These are phyloP conservation scores for Apodemus sylvaticus DNA, from an alignment of 2,113 vertebrate species.

Conservation along the genomic window DNA sequence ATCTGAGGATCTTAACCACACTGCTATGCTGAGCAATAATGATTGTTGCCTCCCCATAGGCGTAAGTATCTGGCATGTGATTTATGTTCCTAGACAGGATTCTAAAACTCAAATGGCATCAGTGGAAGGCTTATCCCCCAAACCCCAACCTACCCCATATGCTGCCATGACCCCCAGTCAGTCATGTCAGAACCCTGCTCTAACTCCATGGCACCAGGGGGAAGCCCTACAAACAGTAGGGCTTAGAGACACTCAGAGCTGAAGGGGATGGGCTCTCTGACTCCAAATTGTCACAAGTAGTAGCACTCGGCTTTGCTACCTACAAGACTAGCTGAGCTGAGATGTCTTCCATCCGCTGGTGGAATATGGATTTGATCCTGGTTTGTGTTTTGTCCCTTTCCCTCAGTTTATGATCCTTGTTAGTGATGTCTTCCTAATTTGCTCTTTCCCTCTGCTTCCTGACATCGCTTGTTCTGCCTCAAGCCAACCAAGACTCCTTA, in stretches of 20 bases:
- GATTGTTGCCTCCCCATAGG: background rate
- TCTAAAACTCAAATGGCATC: background rate
- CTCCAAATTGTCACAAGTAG: background rate
- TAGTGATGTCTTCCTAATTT: background rate
- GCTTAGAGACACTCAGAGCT: background rate
- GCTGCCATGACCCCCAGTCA: background rate
- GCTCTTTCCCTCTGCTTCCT: background rate
- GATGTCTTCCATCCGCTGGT: background rate
- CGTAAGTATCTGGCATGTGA: too few species aligned
- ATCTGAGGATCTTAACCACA: background rate
- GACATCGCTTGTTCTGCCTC: background rate
- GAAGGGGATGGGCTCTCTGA: background rate
- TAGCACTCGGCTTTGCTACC: too few species aligned
- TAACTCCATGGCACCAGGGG: background rate
- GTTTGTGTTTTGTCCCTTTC: background rate
- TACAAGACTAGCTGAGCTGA: background rate
- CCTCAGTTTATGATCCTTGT: background rate
- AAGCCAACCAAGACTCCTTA: background rate
- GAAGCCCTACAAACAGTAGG: background rate
- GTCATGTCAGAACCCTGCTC: too few species aligned
- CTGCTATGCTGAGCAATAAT: accelerated
- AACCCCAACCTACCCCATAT: accelerated
- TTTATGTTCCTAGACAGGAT: background rate
- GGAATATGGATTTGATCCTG: background rate
- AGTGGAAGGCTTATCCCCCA: background rate